Percentiles rank a stretch among this genome's conserved stretches.
These are phyloP conservation scores for Shargacucullia verbasci DNA, from an alignment of 2,888 invertebrate genomes.

Conservation along the genomic window DNA sequence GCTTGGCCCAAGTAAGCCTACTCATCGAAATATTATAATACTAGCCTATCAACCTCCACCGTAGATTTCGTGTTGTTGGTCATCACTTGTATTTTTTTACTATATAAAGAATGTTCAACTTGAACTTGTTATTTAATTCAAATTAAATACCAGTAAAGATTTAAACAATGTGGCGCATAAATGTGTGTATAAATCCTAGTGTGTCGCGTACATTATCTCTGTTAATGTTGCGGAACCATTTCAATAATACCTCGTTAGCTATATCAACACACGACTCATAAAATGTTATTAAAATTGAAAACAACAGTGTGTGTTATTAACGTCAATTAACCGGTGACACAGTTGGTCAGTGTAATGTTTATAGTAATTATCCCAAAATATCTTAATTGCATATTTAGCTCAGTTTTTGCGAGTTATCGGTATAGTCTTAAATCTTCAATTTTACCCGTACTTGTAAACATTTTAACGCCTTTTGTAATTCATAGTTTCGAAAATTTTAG, in stretches of 20 bases:
- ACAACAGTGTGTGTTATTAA: constrained; percentile 52
- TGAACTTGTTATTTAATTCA: constrained; percentile 29
- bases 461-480: neutral
- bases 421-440: no score
- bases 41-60: no score
- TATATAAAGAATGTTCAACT: no score
- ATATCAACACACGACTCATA: constrained; percentile 52
- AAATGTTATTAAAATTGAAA: constrained; percentile 60
- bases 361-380: constrained; percentile 32
- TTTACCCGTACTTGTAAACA: neutral
- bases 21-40: no score
- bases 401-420: constrained; percentile 7
- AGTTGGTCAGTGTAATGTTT: constrained; percentile 35
- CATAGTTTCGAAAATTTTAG: neutral
- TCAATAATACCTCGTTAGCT: constrained; percentile 60
- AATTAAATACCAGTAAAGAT: constrained; percentile 29
- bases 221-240: constrained; percentile 52
- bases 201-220: constrained; percentile 30
- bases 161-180: constrained; percentile 28
- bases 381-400: neutral
- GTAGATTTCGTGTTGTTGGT: no score
- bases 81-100: no score
- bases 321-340: constrained; percentile 57
- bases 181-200: constrained; percentile 23
- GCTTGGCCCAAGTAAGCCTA: no score